These are phyloP conservation scores for cattle (Bos taurus) DNA, from an alignment of 2,113 vertebrate species.

Conservation along the genomic window DNA sequence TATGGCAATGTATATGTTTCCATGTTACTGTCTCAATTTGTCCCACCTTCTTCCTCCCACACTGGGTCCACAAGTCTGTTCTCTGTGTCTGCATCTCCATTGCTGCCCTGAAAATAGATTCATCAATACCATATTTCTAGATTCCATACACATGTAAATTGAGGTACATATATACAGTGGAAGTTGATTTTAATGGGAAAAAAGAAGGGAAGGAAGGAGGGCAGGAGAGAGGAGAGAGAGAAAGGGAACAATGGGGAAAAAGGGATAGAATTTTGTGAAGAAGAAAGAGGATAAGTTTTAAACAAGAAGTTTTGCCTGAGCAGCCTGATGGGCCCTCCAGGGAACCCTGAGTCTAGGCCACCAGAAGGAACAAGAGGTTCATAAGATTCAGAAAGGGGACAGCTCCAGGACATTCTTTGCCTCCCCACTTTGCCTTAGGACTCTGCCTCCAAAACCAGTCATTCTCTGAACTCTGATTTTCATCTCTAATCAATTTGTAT, in stretches of 20 bases:
- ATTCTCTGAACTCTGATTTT: not conserved
- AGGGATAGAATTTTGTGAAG: not conserved
- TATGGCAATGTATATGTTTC: not conserved
- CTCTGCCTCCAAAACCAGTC: not conserved
- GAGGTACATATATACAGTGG: not conserved
- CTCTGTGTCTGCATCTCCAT: not conserved
- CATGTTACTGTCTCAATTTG: accelerated
- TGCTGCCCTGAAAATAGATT: not conserved
- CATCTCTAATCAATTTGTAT: too few relatives aligned
- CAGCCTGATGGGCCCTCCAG: not conserved
- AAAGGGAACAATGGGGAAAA: not conserved
- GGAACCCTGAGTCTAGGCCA: not conserved
- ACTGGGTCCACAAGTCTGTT: not conserved
- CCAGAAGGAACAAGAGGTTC: not conserved
- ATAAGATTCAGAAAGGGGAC: not conserved
- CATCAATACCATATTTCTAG: not conserved
- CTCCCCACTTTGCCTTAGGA: not conserved
- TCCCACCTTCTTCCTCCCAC: not conserved
- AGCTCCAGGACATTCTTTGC: not conserved
- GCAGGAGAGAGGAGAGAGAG: not conserved
- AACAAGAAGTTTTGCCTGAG: not conserved
- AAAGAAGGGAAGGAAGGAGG: not conserved
- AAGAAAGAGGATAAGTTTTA: not conserved
- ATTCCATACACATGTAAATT: not conserved
- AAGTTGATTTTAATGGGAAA: not conserved